Evolutionary conservation across 2,113 vertebrate species (phyloP).

Genomic region (Chionis minor): DNA sequence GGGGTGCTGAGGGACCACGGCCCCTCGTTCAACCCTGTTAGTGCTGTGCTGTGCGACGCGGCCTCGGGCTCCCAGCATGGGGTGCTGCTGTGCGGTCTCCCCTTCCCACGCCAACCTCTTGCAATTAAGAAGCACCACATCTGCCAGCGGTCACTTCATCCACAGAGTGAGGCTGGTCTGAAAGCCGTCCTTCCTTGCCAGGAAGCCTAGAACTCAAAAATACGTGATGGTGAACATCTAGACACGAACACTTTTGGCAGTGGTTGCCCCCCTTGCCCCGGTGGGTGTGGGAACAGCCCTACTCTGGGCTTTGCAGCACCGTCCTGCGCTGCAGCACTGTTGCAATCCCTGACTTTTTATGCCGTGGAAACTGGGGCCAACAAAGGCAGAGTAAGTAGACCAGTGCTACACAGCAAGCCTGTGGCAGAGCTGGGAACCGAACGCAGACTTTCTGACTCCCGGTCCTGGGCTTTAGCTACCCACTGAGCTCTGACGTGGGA

Average conservation of each 20-base stretch:
- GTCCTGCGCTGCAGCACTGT: background rate
- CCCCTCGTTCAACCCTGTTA: background rate
- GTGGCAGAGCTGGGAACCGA: slow-evolving; percentile 55
- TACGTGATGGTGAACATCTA: background rate
- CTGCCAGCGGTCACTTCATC: background rate
- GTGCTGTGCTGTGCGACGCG: background rate
- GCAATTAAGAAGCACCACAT: background rate
- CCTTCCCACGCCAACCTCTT: background rate
- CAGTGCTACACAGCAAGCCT: slow-evolving; percentile 22
- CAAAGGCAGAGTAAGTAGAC: slow-evolving; percentile 34
- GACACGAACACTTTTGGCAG: background rate
- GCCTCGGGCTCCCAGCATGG: fast-evolving
- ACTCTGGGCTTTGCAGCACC: background rate
- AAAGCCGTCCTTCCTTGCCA: background rate
- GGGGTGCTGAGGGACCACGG: background rate
- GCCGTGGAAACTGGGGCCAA: slow-evolving; percentile 44
- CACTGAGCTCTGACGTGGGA: slow-evolving; percentile 47
- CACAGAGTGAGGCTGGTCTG: background rate
- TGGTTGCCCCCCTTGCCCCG: background rate
- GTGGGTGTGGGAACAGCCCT: background rate
- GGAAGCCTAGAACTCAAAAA: background rate
- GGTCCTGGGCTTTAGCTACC: background rate
- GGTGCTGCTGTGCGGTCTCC: background rate
- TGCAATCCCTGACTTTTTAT: background rate
- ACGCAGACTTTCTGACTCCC: slow-evolving; percentile 64